Percentiles rank a stretch among this genome's conserved stretches.
Evolutionary conservation across 2,888 invertebrate genomes (phyloP).

Genomic region (Eupithecia centaureata): DNA sequence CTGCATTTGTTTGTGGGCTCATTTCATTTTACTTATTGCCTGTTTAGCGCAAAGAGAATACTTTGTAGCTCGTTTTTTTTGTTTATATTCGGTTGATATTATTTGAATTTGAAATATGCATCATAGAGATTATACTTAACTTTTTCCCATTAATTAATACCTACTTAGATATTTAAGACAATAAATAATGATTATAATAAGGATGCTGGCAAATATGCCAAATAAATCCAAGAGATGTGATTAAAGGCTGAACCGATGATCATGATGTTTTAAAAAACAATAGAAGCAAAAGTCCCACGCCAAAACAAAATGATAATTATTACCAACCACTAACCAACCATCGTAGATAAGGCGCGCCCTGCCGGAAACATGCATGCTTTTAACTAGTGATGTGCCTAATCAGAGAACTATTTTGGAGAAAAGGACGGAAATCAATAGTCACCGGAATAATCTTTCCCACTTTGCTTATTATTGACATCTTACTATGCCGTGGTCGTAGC

Average conservation of each 20-base stretch:
- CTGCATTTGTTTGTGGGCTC: conserved; percentile 75
- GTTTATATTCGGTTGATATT: neutral
- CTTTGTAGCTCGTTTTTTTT: conserved; percentile 21
- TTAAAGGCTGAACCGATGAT: neutral
- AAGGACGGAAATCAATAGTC: neutral
- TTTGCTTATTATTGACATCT: neutral
- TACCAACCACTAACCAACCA: conserved; percentile 67
- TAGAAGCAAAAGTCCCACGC: neutral
- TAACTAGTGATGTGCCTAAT: conserved; percentile 21
- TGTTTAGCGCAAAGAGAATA: conserved; percentile 40
- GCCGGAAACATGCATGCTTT: conserved; percentile 44
- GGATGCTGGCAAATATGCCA: too few species aligned
- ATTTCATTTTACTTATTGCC: conserved; percentile 72
- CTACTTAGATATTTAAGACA: too few species aligned
- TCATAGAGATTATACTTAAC: neutral
- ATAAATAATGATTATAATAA: too few species aligned
- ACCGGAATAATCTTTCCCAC: neutral
- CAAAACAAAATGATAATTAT: conserved; percentile 61
- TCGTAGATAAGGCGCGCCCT: conserved; percentile 76
- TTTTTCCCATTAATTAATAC: too few species aligned
- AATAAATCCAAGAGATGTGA: too few species aligned
- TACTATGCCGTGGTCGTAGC: too few species aligned
- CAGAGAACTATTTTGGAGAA: neutral
- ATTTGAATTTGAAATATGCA: neutral
- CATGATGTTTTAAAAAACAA: neutral